Evolutionary conservation across 2,113 vertebrate species (phyloP).

Genomic region (Dermatemys mawii): DNA sequence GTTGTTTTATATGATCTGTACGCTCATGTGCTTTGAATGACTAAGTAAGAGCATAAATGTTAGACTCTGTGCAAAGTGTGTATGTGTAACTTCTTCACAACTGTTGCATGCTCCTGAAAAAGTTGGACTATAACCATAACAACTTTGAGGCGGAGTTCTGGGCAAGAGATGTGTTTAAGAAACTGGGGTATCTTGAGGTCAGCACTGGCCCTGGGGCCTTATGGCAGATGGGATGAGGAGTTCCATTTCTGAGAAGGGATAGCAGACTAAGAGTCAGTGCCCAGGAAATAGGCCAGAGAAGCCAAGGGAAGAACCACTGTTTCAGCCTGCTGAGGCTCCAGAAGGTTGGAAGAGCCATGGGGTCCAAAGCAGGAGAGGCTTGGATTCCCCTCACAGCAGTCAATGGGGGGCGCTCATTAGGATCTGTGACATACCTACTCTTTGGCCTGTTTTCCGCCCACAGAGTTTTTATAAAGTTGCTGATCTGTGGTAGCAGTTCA

Average conservation of each 20-base stretch:
- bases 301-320: neutral
- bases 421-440: neutral
- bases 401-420: too few relatives aligned
- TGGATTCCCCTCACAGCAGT: too few relatives aligned
- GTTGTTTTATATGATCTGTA: neutral
- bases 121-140: neutral
- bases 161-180: neutral
- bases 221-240: neutral
- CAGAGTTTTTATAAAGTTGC: neutral
- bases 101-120: neutral
- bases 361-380: too few relatives aligned
- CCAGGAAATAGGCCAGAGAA: neutral
- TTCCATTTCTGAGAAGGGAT: neutral
- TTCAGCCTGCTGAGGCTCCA: neutral
- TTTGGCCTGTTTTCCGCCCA: neutral
- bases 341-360: neutral
- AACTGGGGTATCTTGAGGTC: neutral
- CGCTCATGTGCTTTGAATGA: neutral
- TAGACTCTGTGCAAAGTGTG: neutral
- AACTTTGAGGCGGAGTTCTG: neutral
- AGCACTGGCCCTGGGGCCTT: neutral
- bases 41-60: neutral
- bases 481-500: neutral
- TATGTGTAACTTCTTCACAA: too few relatives aligned
- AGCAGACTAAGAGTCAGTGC: neutral